Evolutionary conservation across 2,888 invertebrate genomes (phyloP), one percentile per base, ranked within the genome.

Genomic region (Drosophila barbarae): DNA sequence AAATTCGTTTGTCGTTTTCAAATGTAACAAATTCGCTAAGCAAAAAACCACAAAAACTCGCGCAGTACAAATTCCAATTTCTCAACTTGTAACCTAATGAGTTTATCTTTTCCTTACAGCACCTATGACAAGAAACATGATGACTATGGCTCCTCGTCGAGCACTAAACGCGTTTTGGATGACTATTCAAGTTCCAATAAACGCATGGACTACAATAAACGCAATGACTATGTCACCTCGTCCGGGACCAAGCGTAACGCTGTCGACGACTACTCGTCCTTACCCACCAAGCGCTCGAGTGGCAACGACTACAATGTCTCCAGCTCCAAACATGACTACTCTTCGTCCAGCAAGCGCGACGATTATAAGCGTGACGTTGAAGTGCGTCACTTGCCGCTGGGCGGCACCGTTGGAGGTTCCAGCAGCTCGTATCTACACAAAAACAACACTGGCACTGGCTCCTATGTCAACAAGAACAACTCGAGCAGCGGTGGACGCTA

Each of bases 351-450:
- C 63, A 87, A 87, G 49, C 85, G 87, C n/a, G 88, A 86, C 50
- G 88, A 86, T 15, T 87, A 88, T 53, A 89, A 88, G 35, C 87
- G 89, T n/a, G 89, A 89, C 15, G 87, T 88, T 10, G 89, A 89
- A 46, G 84, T 89, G n/a, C 88, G 86, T 46, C 89, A 87, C 67
- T 73, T 88, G 56, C 77, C 74, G 30, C 71, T 84, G 6, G 69
- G 86, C 9, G 68, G 69, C 7, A 66, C 69, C 10, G 79, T 71
- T 1, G 72, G 73, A 2, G 79, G 75, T 12, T 73, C 78, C 2
- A 77, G 81, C 52, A 76, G 85, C 38, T 84, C 85, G 8, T 87
- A 86, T 60, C 66, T 75, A 13, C 79, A 79, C 54, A 79, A 79
- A 57, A 81, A 69, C 39, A 79, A 72, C 50, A n/a, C 77, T 6